A percentile compares a stretch with the other conserved stretches of the same genome.
Conservation (phyloP, 2,113 vertebrate genomes). For the Aegithalos caudatus region DNA sequence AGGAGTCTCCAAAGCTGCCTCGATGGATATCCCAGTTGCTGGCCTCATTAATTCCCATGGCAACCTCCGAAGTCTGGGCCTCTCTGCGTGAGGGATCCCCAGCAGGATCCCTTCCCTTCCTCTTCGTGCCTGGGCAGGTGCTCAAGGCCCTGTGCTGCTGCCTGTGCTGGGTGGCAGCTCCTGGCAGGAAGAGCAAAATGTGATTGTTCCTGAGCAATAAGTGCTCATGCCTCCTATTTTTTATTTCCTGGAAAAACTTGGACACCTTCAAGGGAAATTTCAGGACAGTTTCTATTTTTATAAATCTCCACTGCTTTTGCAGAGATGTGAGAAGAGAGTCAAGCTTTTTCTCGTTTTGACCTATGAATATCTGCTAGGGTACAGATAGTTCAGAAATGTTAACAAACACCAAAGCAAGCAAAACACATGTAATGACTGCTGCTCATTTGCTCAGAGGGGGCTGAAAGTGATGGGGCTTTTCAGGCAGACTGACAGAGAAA, state of each 20-base stretch:
- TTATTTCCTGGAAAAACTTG: not conserved
- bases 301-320: not conserved
- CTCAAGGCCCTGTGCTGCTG: not conserved
- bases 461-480: not conserved
- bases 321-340: not conserved
- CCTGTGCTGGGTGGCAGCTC: fast-evolving
- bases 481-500: not conserved
- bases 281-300: not conserved
- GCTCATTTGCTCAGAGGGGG: not conserved
- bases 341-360: not conserved
- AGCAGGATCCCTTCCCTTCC: not conserved
- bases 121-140: fast-evolving
- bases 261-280: not conserved
- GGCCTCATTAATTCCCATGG: not conserved
- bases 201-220: not conserved
- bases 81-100: fast-evolving
- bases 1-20: not conserved
- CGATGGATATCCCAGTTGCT: not conserved
- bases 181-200: not conserved
- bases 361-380: not conserved
- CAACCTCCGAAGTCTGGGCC: fast-evolving
- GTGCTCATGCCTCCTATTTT: fast-evolving
- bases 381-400: not conserved
- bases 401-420: not conserved
- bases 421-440: not conserved